Evolutionary conservation across 2,888 invertebrate species (phyloP).

Genomic region (Syritta pipiens): DNA sequence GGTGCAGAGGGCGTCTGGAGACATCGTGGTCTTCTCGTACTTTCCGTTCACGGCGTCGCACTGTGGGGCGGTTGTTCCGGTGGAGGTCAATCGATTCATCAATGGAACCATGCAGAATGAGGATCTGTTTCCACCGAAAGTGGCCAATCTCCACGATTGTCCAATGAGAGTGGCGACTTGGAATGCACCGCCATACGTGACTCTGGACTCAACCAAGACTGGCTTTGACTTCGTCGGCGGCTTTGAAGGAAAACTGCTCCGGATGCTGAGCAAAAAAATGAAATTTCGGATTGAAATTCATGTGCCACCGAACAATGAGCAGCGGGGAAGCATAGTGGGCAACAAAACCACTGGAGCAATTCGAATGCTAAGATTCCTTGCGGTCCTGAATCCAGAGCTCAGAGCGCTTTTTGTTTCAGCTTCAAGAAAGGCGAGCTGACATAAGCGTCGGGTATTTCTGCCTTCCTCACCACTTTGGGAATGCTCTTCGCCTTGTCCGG

Average conservation of each 20-base stretch:
- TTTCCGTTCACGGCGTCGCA: slow-evolving; percentile 70
- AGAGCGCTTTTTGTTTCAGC: slow-evolving; percentile 17
- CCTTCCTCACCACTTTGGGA: slow-evolving; percentile 41
- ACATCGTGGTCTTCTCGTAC: slow-evolving; percentile 74
- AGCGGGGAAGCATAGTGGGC: neutral
- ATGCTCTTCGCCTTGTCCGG: neutral
- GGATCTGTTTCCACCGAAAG: slow-evolving; percentile 71
- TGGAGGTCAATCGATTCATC: slow-evolving; percentile 70
- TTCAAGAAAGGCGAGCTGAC: slow-evolving; percentile 59
- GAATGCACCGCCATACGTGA: slow-evolving; percentile 14
- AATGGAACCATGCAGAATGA: slow-evolving; percentile 66
- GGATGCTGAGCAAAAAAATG: slow-evolving; percentile 68
- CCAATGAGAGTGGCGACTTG: slow-evolving; percentile 24
- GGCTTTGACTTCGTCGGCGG: slow-evolving; percentile 42
- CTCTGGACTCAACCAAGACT: slow-evolving; percentile 14
- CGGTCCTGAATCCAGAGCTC: neutral
- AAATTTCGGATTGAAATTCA: slow-evolving; percentile 70
- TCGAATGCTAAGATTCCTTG: slow-evolving; percentile 3
- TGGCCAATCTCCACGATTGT: slow-evolving; percentile 70
- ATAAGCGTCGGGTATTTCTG: no score
- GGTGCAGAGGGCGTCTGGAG: slow-evolving; percentile 72
- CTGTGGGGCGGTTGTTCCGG: slow-evolving; percentile 66
- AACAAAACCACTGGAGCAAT: slow-evolving; percentile 18
- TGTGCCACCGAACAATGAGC: slow-evolving; percentile 29
- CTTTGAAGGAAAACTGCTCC: slow-evolving; percentile 70